Conservation (phyloP, 2,113 vertebrate genomes). For the Silurus asotus region DNA sequence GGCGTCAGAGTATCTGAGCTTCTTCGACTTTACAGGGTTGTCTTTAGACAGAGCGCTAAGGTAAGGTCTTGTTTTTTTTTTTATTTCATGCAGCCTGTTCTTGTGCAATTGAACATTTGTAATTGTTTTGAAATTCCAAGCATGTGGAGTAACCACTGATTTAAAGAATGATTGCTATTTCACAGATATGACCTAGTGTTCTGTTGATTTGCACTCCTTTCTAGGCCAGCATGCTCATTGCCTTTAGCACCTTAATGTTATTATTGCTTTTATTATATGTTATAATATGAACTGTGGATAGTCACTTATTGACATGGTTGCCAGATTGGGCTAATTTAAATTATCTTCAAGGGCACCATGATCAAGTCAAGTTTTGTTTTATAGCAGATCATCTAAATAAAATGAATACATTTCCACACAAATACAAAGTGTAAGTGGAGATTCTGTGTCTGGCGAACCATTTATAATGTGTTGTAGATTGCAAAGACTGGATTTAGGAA, state of each 20-base stretch:
- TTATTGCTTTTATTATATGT: background rate
- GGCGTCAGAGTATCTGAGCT: slow-evolving; percentile 79
- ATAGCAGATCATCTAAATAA: background rate
- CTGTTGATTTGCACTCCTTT: background rate
- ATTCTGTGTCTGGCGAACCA: background rate
- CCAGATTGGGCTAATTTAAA: background rate
- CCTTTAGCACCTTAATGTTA: background rate
- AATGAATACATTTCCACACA: background rate
- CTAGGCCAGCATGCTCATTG: background rate
- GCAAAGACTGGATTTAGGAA: background rate
- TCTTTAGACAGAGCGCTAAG: slow-evolving; percentile 77
- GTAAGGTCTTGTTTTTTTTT: slow-evolving; percentile 58
- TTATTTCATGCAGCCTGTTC: background rate
- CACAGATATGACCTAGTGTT: background rate
- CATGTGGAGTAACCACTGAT: background rate
- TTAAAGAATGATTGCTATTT: background rate
- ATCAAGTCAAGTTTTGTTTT: background rate
- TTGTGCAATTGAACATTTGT: background rate
- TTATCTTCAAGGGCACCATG: background rate
- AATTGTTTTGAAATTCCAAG: background rate
- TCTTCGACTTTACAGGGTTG: slow-evolving; percentile 77
- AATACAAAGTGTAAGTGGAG: background rate
- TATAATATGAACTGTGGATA: background rate
- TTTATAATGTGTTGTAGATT: background rate
- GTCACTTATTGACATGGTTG: background rate